Evolutionary conservation across 2,888 invertebrate species (phyloP).

Genomic region (Hoplodrina ambigua): DNA sequence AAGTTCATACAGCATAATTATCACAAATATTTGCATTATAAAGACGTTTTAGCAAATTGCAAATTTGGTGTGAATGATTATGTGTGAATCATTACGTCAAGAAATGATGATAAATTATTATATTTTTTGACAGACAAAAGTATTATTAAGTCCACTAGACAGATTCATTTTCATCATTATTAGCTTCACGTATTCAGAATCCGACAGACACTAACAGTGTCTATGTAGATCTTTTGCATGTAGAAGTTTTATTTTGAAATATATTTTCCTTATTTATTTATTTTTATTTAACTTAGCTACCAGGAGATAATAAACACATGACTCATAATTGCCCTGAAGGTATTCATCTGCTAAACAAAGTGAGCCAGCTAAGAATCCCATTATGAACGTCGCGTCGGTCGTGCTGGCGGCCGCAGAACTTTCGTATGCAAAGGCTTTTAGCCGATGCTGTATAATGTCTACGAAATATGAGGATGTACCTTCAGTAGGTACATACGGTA

Average conservation of each 20-base stretch:
- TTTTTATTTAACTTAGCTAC: slow-evolving; percentile 54
- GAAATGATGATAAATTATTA: slow-evolving; percentile 34
- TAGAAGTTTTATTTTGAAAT: background rate
- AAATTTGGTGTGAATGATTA: slow-evolving; percentile 5
- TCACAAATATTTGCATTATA: background rate
- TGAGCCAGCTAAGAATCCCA: slow-evolving; percentile 65
- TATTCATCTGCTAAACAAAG: slow-evolving; percentile 63
- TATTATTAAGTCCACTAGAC: background rate
- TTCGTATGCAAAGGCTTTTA: slow-evolving; percentile 77
- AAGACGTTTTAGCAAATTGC: slow-evolving; percentile 9
- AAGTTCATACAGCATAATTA: background rate
- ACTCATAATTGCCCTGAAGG: slow-evolving; percentile 61
- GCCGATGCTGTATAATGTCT: slow-evolving; percentile 72
- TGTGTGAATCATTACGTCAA: background rate
- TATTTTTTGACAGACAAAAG: slow-evolving; percentile 12
- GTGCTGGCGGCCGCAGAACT: slow-evolving; percentile 64
- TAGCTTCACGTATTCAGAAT: background rate
- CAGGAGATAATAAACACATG: slow-evolving; percentile 61
- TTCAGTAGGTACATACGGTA: slow-evolving; percentile 57
- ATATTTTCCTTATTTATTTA: background rate
- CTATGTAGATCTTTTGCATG: background rate
- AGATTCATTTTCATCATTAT: slow-evolving; percentile 12
- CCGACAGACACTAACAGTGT: background rate
- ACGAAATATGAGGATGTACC: slow-evolving; percentile 70
- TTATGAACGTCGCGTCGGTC: slow-evolving; percentile 56